Conservation (phyloP, 2,888 invertebrate genomes). For the Euzetes globulus region DNA sequence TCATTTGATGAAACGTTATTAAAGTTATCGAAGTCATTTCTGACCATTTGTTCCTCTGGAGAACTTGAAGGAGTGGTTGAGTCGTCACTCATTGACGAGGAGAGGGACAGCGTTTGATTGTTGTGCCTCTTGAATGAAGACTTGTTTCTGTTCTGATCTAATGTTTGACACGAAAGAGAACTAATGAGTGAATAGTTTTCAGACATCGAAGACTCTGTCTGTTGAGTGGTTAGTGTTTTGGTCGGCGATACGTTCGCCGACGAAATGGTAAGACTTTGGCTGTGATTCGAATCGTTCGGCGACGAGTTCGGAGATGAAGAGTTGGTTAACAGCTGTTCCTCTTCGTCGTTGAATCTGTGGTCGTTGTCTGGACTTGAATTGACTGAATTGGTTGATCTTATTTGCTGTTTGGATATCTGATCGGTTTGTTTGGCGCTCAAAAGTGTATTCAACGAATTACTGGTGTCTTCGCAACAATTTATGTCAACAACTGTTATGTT, state of each 20-base stretch:
- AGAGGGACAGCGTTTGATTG: conserved; percentile 16
- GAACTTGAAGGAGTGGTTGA: conserved; percentile 19
- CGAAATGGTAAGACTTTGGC: conserved; percentile 3
- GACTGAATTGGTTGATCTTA: not conserved
- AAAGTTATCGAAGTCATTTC: no score
- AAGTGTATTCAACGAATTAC: conserved; percentile 8
- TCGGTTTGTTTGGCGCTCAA: not conserved
- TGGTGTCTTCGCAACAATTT: conserved; percentile 3
- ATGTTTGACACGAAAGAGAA: conserved; percentile 22
- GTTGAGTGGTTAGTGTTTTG: conserved; percentile 33
- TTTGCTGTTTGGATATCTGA: no score
- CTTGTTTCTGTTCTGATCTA: conserved; percentile 3
- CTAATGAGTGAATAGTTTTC: conserved; percentile 31
- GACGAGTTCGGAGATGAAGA: not conserved
- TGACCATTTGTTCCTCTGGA: conserved; percentile 10
- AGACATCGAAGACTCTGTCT: conserved; percentile 42
- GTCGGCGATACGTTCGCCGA: conserved; percentile 17
- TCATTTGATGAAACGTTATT: not conserved
- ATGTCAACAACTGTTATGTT: not conserved
- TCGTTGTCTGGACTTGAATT: not conserved
- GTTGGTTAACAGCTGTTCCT: not conserved
- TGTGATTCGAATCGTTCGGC: not conserved
- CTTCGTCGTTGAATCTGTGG: not conserved
- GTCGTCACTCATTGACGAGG: conserved; percentile 1
- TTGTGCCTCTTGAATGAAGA: not conserved